Evolutionary conservation across 1,140 invertebrate genomes (phyloP).

Genomic region (Samia ricini): DNA sequence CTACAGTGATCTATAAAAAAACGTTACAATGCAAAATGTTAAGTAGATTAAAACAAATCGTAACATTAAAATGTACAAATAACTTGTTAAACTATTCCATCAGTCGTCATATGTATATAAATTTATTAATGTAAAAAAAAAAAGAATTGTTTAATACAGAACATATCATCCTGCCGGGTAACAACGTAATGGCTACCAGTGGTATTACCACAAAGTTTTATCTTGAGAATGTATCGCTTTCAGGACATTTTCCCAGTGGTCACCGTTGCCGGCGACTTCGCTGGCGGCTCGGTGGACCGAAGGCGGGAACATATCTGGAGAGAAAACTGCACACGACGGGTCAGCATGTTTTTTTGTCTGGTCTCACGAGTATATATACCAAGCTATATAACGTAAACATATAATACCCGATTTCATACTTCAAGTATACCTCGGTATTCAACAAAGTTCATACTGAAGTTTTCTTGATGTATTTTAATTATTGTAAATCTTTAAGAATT

Average conservation of each 20-base stretch:
- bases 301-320: constrained; percentile 71
- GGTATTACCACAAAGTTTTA: constrained; percentile 74
- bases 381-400: neutral
- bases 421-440: neutral
- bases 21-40: neutral
- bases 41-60: too few relatives aligned
- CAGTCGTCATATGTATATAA: neutral
- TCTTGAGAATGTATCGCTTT: constrained; percentile 74
- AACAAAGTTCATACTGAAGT: neutral
- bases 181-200: constrained; percentile 52
- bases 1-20: too few relatives aligned
- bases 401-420: neutral
- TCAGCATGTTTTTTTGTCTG: constrained; percentile 69
- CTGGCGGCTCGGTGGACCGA: constrained; percentile 55
- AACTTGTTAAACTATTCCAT: too few relatives aligned
- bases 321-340: constrained; percentile 77
- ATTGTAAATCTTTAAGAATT: neutral
- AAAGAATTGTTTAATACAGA: constrained; percentile 55
- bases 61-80: too few relatives aligned
- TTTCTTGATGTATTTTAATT: neutral
- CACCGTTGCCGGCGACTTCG: constrained; percentile 71
- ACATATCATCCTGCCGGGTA: constrained; percentile 53
- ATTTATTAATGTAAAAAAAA: neutral
- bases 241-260: constrained; percentile 75
- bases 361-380: constrained; percentile 17